Evolutionary conservation across 2,888 invertebrate species (phyloP).

Genomic region (Latheticus oryzae): DNA sequence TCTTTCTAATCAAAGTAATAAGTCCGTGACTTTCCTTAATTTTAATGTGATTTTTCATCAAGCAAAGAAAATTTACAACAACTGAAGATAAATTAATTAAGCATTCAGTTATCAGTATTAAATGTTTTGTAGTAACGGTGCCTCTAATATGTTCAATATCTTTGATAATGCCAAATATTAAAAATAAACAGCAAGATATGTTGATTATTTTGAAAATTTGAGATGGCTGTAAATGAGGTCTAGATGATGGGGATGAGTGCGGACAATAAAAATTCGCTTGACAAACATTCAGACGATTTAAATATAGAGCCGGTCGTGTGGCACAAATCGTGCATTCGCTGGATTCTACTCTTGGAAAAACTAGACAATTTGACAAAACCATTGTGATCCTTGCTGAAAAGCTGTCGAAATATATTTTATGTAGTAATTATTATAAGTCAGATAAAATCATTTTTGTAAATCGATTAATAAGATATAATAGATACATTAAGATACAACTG

Average conservation of each 20-base stretch:
- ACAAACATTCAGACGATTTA: constrained; percentile 7
- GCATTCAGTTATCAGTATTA: not conserved
- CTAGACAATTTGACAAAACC: too few relatives aligned
- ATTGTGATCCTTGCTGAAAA: too few relatives aligned
- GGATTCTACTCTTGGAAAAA: constrained; percentile 1
- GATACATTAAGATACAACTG: too few relatives aligned
- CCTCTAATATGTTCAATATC: not conserved
- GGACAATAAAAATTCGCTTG: constrained; percentile 7
- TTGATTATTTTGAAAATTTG: not conserved
- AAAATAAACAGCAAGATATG: not conserved
- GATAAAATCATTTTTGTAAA: too few relatives aligned
- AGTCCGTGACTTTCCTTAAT: constrained; percentile 14
- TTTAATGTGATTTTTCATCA: constrained; percentile 7
- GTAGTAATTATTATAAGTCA: too few relatives aligned
- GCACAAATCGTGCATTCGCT: constrained; percentile 16
- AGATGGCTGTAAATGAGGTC: constrained; percentile 1
- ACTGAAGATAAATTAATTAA: not conserved
- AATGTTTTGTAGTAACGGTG: not conserved
- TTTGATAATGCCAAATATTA: constrained; percentile 2
- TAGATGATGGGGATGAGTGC: not conserved
- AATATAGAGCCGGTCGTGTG: constrained; percentile 2
- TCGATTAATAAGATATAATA: too few relatives aligned
- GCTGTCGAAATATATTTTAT: too few relatives aligned
- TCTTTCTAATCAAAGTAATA: constrained; percentile 11
- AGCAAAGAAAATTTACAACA: constrained; percentile 1